These are phyloP conservation scores for Drosophila virilis DNA, from an alignment of 1,140 invertebrate genomes.

Conservation along the genomic window DNA sequence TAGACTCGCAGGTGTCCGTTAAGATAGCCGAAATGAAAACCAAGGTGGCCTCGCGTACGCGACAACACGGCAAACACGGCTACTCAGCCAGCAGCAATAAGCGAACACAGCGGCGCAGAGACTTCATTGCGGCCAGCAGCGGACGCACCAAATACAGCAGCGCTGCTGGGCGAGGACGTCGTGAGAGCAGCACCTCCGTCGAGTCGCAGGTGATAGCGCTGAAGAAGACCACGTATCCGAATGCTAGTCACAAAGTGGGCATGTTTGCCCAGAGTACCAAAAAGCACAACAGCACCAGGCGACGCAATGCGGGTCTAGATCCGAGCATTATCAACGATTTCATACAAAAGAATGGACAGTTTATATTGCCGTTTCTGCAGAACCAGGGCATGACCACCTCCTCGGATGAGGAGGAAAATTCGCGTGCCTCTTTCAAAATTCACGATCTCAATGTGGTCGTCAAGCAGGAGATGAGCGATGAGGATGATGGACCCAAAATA, in stretches of 20 bases:
- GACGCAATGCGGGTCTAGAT: constrained; percentile 86
- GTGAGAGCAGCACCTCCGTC: constrained; percentile 91
- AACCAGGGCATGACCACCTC: constrained; percentile 85
- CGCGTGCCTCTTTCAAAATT: constrained; percentile 85
- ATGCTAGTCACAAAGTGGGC: constrained; percentile 79
- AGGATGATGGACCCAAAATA: constrained; percentile 65
- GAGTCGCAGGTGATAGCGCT: constrained; percentile 88
- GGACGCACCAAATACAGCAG: constrained; percentile 78
- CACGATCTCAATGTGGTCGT: constrained; percentile 86
- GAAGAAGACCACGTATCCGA: constrained; percentile 80
- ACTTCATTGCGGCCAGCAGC: constrained; percentile 84
- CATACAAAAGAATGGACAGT: constrained; percentile 85
- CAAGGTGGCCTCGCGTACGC: constrained; percentile 86
- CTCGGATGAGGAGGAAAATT: constrained; percentile 85
- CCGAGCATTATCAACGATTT: constrained; percentile 85
- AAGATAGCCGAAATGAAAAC: constrained; percentile 92
- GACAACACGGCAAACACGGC: constrained; percentile 80
- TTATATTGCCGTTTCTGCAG: constrained; percentile 85
- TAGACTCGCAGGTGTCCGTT: constrained; percentile 92
- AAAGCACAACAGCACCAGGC: constrained; percentile 74
- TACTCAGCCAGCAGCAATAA: constrained; percentile 78
- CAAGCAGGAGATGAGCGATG: constrained; percentile 85
- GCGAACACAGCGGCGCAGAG: constrained; percentile 81
- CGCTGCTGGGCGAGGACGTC: constrained; percentile 82
- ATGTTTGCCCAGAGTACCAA: constrained; percentile 84